A percentile compares a stretch with the other conserved stretches of the same genome.
Evolutionary conservation across 2,888 invertebrate genomes (phyloP).

Genomic region (Megaustenia siamemsis): DNA sequence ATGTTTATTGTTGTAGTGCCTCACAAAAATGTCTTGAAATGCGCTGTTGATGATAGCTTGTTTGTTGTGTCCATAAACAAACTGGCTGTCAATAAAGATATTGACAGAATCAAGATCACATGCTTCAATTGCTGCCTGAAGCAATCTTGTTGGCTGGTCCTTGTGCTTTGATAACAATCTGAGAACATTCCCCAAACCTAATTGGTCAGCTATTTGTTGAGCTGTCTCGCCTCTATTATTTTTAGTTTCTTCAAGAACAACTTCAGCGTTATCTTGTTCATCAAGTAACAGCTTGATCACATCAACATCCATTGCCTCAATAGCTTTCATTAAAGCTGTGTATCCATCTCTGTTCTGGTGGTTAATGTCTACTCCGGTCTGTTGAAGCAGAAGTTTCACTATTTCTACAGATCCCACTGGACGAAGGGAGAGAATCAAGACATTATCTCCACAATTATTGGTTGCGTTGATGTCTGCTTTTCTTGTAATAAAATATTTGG

Average conservation of each 20-base stretch:
- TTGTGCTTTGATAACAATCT: not conserved
- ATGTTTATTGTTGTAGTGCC: not conserved
- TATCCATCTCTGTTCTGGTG: slow-evolving; percentile 9
- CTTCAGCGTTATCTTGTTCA: not conserved
- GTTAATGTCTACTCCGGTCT: not conserved
- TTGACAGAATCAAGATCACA: not conserved
- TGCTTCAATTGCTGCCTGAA: not conserved
- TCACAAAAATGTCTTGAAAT: not conserved
- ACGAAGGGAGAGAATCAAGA: not conserved
- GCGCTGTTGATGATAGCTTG: not conserved
- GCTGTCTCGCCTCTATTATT: not conserved
- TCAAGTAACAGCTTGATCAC: not conserved
- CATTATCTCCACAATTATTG: not conserved
- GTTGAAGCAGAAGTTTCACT: not conserved
- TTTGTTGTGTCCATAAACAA: not conserved
- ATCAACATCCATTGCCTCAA: not conserved
- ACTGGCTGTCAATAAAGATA: not conserved
- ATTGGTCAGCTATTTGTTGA: not conserved
- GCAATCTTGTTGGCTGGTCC: not conserved
- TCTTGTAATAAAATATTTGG: not conserved
- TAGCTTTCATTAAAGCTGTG: not conserved
- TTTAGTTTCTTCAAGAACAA: not conserved
- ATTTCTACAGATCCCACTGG: not conserved
- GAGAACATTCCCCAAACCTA: not conserved
- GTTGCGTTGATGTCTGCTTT: not conserved